A percentile compares a stretch with the other conserved stretches of the same genome.
Evolutionary conservation across 2,113 vertebrate species (phyloP).

Genomic region (Junco hyemalis): DNA sequence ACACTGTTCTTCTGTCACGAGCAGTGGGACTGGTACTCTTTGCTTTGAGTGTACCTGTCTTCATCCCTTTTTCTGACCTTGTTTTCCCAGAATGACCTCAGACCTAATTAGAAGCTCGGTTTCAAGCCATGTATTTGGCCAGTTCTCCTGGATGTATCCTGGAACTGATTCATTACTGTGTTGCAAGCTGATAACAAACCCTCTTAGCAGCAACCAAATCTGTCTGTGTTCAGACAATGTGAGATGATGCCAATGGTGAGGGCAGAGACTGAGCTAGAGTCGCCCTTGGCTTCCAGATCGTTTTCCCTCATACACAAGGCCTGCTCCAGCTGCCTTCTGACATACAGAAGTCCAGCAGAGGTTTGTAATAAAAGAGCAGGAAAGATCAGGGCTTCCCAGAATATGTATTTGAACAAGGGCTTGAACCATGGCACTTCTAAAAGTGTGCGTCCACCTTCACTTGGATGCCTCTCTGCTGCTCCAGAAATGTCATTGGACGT

Average conservation of each 20-base stretch:
- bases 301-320: background rate
- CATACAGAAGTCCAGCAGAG: background rate
- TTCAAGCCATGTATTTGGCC: background rate
- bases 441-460: background rate
- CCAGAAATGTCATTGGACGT: background rate
- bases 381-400: background rate
- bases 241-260: background rate
- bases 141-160: background rate
- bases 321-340: background rate
- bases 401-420: background rate
- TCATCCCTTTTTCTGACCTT: background rate
- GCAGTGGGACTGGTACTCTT: background rate
- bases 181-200: background rate
- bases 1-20: background rate
- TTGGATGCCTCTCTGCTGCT: background rate
- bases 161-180: background rate
- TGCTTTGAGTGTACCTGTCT: background rate
- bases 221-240: background rate
- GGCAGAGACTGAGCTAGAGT: background rate
- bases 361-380: background rate
- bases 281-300: background rate
- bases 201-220: background rate
- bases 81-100: background rate
- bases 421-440: background rate
- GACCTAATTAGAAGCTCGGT: background rate